Evolutionary conservation across 2,888 invertebrate genomes (phyloP).

Genomic region (Acleris emargana): DNA sequence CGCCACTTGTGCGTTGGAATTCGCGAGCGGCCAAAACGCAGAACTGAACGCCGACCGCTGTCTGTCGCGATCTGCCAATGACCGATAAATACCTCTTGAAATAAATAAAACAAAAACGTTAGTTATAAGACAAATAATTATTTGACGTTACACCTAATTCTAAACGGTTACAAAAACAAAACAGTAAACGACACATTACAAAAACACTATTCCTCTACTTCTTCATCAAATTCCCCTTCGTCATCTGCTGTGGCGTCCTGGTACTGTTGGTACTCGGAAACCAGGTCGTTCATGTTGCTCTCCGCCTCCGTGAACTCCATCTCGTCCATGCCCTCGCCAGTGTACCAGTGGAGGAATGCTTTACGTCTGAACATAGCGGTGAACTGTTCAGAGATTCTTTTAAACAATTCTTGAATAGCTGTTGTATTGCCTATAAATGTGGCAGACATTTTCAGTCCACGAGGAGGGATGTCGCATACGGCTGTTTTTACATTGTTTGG

Average conservation of each 20-base stretch:
- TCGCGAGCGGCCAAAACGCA: too few relatives aligned
- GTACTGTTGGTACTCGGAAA: slow-evolving; percentile 91
- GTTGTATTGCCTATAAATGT: slow-evolving; percentile 95
- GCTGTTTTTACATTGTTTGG: slow-evolving; percentile 91
- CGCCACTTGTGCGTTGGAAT: too few relatives aligned
- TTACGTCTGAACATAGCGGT: slow-evolving; percentile 97
- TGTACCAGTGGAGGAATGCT: slow-evolving; percentile 98
- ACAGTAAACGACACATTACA: not conserved
- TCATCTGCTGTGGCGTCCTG: slow-evolving; percentile 85
- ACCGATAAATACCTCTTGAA: too few relatives aligned
- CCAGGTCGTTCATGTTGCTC: slow-evolving; percentile 90
- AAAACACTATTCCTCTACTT: slow-evolving; percentile 62
- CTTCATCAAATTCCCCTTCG: slow-evolving; percentile 82
- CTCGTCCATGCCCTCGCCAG: slow-evolving; percentile 96
- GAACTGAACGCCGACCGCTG: rapidly evolving
- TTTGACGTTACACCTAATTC: too few relatives aligned
- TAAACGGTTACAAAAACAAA: too few relatives aligned
- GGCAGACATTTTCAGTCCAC: slow-evolving; percentile 91
- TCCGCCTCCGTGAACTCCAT: slow-evolving; percentile 97
- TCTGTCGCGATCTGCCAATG: too few relatives aligned
- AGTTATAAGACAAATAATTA: too few relatives aligned
- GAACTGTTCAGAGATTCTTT: slow-evolving; percentile 93
- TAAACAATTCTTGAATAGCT: slow-evolving; percentile 93
- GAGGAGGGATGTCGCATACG: slow-evolving; percentile 91
- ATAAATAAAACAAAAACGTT: too few relatives aligned